Evolutionary conservation across 2,888 invertebrate genomes (phyloP).

Genomic region (Xanthia togata): DNA sequence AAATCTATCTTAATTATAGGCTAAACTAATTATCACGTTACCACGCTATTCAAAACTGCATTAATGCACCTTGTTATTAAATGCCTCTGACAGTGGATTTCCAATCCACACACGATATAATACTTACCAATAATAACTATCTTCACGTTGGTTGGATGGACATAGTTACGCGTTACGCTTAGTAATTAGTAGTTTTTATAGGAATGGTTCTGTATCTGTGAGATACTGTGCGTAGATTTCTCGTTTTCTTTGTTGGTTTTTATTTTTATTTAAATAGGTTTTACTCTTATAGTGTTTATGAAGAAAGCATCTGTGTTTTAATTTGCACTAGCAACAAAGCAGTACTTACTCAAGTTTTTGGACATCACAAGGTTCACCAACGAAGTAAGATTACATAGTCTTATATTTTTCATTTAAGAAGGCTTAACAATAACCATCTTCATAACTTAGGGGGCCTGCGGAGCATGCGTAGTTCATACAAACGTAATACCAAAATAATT

Average conservation of each 20-base stretch:
- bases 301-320: slow-evolving; percentile 14
- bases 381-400: not conserved
- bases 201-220: slow-evolving; percentile 22
- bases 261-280: slow-evolving; percentile 42
- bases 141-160: slow-evolving; percentile 50
- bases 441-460: too few relatives aligned
- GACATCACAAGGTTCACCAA: too few relatives aligned
- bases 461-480: too few relatives aligned
- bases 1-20: slow-evolving; percentile 40
- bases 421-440: not conserved
- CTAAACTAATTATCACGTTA: slow-evolving; percentile 36
- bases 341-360: not conserved
- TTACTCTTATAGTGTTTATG: slow-evolving; percentile 7
- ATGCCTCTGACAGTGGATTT: slow-evolving; percentile 49
- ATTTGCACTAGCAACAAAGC: not conserved
- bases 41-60: slow-evolving; percentile 37
- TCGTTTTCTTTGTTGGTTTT: slow-evolving; percentile 21
- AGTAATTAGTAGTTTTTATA: slow-evolving; percentile 43
- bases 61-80: slow-evolving; percentile 44
- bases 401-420: not conserved
- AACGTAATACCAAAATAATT: too few relatives aligned
- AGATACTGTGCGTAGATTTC: slow-evolving; percentile 45
- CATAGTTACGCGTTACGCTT: slow-evolving; percentile 51
- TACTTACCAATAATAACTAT: slow-evolving; percentile 39
- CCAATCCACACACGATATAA: slow-evolving; percentile 55